These are phyloP conservation scores for Ceyx melanurus DNA, from an alignment of 2,113 vertebrate genomes.

Conservation along the genomic window DNA sequence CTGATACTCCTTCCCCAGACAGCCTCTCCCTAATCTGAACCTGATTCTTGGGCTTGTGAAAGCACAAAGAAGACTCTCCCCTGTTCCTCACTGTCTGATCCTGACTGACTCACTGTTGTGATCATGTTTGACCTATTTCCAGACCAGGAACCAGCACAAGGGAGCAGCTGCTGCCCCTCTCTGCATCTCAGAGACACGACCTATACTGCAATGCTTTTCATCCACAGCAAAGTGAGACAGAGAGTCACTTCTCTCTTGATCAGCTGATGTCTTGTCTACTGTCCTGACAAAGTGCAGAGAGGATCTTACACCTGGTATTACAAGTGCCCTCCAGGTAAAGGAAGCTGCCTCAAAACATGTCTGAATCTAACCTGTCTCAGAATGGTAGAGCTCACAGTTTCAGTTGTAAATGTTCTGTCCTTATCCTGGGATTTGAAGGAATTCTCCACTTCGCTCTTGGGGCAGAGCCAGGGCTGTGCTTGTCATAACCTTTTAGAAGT, in stretches of 20 bases:
- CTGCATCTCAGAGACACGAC: background rate
- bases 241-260: background rate
- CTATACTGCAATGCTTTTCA: background rate
- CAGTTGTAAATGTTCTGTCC: background rate
- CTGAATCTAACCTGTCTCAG: background rate
- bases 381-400: background rate
- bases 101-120: rapidly evolving
- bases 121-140: background rate
- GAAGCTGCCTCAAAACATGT: background rate
- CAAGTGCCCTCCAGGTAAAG: background rate
- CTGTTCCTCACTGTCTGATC: background rate
- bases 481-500: background rate
- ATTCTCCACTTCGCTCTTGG: background rate
- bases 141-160: background rate
- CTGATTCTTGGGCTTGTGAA: background rate
- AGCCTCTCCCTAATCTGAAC: background rate
- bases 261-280: background rate
- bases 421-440: background rate
- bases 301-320: background rate
- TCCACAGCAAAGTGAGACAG: background rate
- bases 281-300: rapidly evolving
- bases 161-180: rapidly evolving
- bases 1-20: background rate
- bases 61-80: background rate
- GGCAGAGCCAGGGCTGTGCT: background rate